Conservation (phyloP, 2,797 vertebrate species). For the Acanthornis magna region DNA sequence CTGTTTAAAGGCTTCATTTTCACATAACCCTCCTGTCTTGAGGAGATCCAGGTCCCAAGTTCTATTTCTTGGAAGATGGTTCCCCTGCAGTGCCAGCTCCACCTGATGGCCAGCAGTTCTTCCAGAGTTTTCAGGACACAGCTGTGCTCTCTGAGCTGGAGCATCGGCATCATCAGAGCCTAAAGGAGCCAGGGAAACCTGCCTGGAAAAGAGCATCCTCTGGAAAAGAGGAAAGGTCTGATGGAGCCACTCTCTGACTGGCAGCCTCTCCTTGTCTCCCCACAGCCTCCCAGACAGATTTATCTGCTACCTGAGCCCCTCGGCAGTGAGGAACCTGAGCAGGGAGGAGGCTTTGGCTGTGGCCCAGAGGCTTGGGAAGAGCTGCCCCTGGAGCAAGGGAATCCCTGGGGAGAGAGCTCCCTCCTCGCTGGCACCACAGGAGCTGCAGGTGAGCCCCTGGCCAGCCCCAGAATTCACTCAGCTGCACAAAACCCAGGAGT, state of each 20-base stretch:
- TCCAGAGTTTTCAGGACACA: background rate
- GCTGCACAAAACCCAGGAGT: background rate
- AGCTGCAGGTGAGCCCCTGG: slow-evolving; percentile 35
- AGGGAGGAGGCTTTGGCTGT: background rate
- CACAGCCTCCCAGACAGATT: slow-evolving; percentile 44
- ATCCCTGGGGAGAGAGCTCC: background rate
- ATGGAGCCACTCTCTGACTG: background rate
- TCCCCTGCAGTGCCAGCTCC: background rate
- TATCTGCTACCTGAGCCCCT: slow-evolving; percentile 50
- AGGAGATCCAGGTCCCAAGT: too few species aligned
- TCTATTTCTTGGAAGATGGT: background rate
- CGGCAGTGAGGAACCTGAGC: background rate
- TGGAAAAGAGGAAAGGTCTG: background rate
- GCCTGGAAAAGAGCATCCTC: background rate
- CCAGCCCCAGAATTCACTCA: too few species aligned
- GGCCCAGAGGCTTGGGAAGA: slow-evolving; percentile 25
- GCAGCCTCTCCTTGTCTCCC: background rate
- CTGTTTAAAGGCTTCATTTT: background rate
- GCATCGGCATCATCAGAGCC: background rate
- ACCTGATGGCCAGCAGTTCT: background rate
- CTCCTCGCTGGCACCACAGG: background rate
- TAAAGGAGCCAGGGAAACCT: rapidly evolving
- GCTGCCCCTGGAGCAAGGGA: background rate
- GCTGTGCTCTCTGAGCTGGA: background rate
- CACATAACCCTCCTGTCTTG: background rate